Evolutionary conservation across 2,888 invertebrate genomes (phyloP), one percentile per base, ranked within the genome.

Genomic region (Bembecia ichneumoniformis): DNA sequence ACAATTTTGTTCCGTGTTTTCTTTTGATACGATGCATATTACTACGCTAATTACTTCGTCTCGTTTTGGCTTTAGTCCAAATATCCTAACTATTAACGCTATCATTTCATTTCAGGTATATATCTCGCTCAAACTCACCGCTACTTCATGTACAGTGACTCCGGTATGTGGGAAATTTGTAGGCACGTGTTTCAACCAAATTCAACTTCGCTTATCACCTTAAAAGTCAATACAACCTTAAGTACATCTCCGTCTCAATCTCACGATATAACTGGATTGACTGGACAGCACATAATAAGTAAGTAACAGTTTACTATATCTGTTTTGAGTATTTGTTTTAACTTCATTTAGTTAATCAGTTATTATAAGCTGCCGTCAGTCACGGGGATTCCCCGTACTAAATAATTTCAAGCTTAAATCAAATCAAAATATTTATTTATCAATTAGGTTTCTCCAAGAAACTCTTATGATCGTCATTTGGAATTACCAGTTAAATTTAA

Each of bases 81-180:
- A 40, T 14, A 40, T 10, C 11, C 3, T 13, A 13, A 40, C 13
- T 40, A 40, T 40, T 40, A 40, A 40, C 40, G 14, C 4, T 13
- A 40, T 14, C 40, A 40, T 13, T 40, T 40, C 13, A 13, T 75
- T 64, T 14, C 74, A 90, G 91, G 90, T 64, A 88, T 90, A 57
- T 89, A 83, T 63, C 79, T 91, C 53, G 87, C 86, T 0, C 76
- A 81, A 47, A 89, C 87, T 20, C 82, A 88, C 9, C 73, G 89
- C 50, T 91, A 89, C 62, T 90, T 93, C 50, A 74, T 92, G 65
- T 89, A 88, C 61, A 92, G 92, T 57, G 88, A 93, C 62, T 90
- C 91, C 3, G 94, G 94, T 0, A 76, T 94, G 5, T 94, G 93
- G 93, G 87, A 88, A 63, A 88, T 89, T 48, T 92, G 91, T 67